Conservation (phyloP, 2,888 invertebrate genomes). For the Eugnorisma glareosa region DNA sequence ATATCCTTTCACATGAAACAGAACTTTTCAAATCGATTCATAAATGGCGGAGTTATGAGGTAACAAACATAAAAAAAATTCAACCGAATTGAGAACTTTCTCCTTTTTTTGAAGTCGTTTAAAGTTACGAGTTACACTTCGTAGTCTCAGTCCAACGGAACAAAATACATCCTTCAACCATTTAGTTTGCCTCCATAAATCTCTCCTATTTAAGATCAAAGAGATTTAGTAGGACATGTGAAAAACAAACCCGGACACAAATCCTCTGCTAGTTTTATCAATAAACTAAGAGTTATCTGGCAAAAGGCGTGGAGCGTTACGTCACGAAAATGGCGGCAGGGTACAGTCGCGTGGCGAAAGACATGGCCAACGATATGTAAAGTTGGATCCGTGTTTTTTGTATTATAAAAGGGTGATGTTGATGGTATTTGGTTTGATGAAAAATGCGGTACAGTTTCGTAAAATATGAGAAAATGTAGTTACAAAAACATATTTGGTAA, state of each 20-base stretch:
- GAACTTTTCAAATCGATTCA: no score
- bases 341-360: background rate
- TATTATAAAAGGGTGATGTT: slow-evolving; percentile 1
- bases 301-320: slow-evolving; percentile 28
- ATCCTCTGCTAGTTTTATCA: slow-evolving; percentile 46
- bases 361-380: slow-evolving; percentile 13
- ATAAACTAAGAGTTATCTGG: slow-evolving; percentile 36
- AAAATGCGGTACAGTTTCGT: background rate
- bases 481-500: background rate
- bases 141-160: background rate
- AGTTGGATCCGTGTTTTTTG: slow-evolving; percentile 23
- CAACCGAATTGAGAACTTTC: no score
- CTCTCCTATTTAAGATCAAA: slow-evolving; percentile 31
- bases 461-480: slow-evolving; percentile 2
- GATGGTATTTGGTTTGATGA: slow-evolving; percentile 7
- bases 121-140: background rate
- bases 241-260: slow-evolving; percentile 41
- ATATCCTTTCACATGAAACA: no score
- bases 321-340: slow-evolving; percentile 32
- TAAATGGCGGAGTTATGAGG: no score
- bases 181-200: slow-evolving; percentile 38
- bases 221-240: slow-evolving; percentile 46
- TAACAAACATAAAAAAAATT: no score
- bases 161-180: slow-evolving; percentile 4
- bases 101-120: no score